phyloP scores from a whole-genome alignment of 2,797 vertebrate genomes.

The Chanos chanos region DNA sequence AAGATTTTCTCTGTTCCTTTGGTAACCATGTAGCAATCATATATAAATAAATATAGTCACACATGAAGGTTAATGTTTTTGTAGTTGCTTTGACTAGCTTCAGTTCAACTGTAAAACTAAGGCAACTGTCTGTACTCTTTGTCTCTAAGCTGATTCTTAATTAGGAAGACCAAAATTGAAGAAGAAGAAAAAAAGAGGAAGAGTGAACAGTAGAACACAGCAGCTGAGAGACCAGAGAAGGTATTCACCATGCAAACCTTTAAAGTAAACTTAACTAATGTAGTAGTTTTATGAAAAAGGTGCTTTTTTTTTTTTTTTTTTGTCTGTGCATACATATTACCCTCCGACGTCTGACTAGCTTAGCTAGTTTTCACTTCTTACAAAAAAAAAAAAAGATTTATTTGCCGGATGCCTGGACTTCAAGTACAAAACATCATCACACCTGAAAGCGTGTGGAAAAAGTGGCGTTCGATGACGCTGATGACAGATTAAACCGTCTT shows the following conservation, averaged over 20 bases:
- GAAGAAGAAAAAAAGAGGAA: slow-evolving; percentile 49
- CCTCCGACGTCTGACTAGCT: slow-evolving; percentile 5
- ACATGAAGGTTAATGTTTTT: slow-evolving; percentile 49
- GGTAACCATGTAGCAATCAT: slow-evolving; percentile 81
- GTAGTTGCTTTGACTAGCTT: slow-evolving; percentile 39
- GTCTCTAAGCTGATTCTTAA: slow-evolving; percentile 62
- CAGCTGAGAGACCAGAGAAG: slow-evolving; percentile 45
- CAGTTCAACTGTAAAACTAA: no score
- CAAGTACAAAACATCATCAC: background rate
- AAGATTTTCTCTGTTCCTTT: slow-evolving; percentile 73
- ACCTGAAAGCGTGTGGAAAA: no score
- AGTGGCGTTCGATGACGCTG: no score
- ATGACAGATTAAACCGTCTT: no score
- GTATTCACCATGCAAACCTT: slow-evolving; percentile 58
- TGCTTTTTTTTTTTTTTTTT: no score
- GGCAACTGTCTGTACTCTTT: slow-evolving; percentile 64
- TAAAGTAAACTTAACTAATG: slow-evolving; percentile 35
- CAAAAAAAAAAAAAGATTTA: background rate
- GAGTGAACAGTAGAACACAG: slow-evolving; percentile 42
- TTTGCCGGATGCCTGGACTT: slow-evolving; percentile 4
- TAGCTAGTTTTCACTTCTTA: background rate
- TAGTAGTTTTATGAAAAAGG: slow-evolving; percentile 35
- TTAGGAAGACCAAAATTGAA: slow-evolving; percentile 10
- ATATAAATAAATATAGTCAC: slow-evolving; percentile 79
- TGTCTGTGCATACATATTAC: slow-evolving; percentile 55